Evolutionary conservation across 2,888 invertebrate genomes (phyloP), one percentile per base, ranked within the genome.

Genomic region (Epinotia brunnichana): DNA sequence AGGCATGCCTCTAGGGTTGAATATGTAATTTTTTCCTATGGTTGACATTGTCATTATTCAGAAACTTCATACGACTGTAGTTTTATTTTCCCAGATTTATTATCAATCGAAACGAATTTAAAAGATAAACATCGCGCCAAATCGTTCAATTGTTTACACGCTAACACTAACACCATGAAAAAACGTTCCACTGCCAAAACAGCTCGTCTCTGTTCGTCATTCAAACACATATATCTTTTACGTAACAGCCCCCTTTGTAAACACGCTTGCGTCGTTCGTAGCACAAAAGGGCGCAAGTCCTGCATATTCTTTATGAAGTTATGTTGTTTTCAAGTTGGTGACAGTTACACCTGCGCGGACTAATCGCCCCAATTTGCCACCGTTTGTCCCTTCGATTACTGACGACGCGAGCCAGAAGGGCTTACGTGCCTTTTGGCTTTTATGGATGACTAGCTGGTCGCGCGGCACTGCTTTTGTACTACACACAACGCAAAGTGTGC

Each of bases 351-450:
- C 62, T 62, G 62, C 29, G 24, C n/a, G 24, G 29, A 17, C 62
- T 62, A 62, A 62, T 62, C 62, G 62, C 17, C 29, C 24, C 62
- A 62, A 62, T 62, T 62, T 62, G 10, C 29, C 48, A 61, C 19
- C 61, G 24, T 19, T 39, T 19, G 62, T 62, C 62, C 62, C 48
- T 48, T 41, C 60, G 11, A 11, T 60, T 39, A 60, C 60, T 17
- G 11, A 11, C 39, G 39, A 19, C 41, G 60, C 41, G 41, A 9
- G 17, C 19, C 13, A 41, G 9, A 19, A 11, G 19, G 19, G 5
- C n/a, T 17, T 57, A 59, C 3, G 11, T 53, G 19, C 53, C 7
- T 19, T 53, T 19, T 3, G 11, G 53, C 53, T n/a, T 19, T 17
- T 17, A 19, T 11, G 10, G 17, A 19, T 17, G 19, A 35, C 35